Base-by-base conservation (phyloP, 2,888 invertebrate genomes). In the Pollenia labialis region DNA sequence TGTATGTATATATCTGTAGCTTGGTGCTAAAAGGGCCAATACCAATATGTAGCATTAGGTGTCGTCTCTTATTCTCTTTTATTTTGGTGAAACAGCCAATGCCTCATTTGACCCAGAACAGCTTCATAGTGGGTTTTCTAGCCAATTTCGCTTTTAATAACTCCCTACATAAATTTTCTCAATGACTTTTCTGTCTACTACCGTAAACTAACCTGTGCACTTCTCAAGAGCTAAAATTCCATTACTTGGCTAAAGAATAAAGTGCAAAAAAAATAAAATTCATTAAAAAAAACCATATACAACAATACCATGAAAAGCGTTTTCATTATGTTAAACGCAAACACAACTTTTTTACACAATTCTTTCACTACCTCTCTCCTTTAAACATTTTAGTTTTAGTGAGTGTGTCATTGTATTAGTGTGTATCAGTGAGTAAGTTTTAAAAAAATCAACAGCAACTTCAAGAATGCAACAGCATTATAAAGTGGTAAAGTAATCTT, bases 401-500 rank as follows among this genome's bases (percentile, higher is more conserved):
- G 14, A 64, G 60, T 64, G 50, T 48, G 40, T 60, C 23, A 14
- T 64, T 58, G 14, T 60, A 18, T 18, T 44, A 7, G 48, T 46
- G 16, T 74, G 14, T 60, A n/a, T 71, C 32, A 32, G 14, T 16
- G 46, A 64, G 12, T 46, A 18, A 54, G 54, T n/a, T 42, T 40
- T 18, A 74, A 74, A 32, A 32, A 32, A 32, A 32, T 32, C 16
- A 46, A 60, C 16, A 44, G 16, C 11, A 18, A 11, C 46, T 44
- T 64, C 7, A 46, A 12, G 18, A 71, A 40, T 44, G 42, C 56
- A 75, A 58, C 56, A 46, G 66, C n/a, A 66, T 32, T 56, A 56
- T 44, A 23, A 77, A 77, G 68, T 66, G 46, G 11, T 23, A 23
- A 77, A 68, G 77, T 77, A 77, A 77, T 77, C 11, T 77, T 66